Evolutionary conservation across 2,888 invertebrate species (phyloP), one percentile per base, ranked within the genome.

Genomic region (Amphipyra tragopoginis): DNA sequence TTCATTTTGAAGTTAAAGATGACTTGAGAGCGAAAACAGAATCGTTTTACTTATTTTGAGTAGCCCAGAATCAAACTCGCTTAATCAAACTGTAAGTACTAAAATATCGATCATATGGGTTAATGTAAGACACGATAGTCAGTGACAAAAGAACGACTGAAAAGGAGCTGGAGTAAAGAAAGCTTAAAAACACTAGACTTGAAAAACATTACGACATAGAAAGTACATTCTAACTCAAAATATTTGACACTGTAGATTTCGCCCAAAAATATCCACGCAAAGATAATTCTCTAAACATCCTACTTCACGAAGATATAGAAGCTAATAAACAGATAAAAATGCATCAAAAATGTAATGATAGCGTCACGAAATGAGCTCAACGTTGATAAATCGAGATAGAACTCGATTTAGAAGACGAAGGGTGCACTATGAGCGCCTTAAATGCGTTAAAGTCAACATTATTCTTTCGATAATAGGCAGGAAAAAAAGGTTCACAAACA

Each of bases 401-500:
- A 75, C 55, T 60, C 50, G 33, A 67, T 63, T 65, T 44, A 11
- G 10, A 71, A 38, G 53, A 61, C 42, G 65, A 63, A 72, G 79
- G 76, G 63, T 60, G 64, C 47, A 42, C 21, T 44, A 52, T 62
- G 59, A 57, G 59, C 49, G 52, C 9, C 45, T 40, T 58, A 62
- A 71, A 67, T 52, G 36, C 44, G 39, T 75, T 62, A 54, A 56
- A 55, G 53, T 15, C 40, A 48, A 33, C 53, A 54, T 62, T 54
- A 54, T 52, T 50, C 26, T 50, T 47, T 45, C 11, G 15, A 14
- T 62, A 62, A 44, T 34, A 67, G 36, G 15, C 40, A 36, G 21
- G 36, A 13, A 44, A 48, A 72, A 60, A 13, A 44, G 11, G 10
- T 38, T 29, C 5, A 50, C 45, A 15, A 50, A 29, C 34, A 52